phyloP scores from a whole-genome alignment of 2,113 vertebrate species.

The Clarias macrocephalus region DNA sequence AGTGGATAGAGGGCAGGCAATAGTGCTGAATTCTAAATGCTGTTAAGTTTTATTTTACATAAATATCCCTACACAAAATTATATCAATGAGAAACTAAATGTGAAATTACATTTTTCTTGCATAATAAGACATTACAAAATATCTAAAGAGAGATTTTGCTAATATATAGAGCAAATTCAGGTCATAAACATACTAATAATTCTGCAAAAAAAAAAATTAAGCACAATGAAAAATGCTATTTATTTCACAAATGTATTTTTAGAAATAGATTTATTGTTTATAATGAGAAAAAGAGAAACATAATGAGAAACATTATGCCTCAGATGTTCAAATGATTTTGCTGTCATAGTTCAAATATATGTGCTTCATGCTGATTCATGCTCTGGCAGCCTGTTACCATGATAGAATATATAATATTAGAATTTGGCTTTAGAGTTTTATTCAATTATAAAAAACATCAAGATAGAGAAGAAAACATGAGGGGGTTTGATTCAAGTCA shows the following conservation, averaged over 20 bases:
- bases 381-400: background rate
- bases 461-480: background rate
- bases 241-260: background rate
- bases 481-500: too few relatives aligned
- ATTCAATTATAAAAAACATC: background rate
- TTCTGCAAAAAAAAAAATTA: background rate
- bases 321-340: background rate
- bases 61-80: background rate
- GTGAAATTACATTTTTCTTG: background rate
- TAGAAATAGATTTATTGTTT: background rate
- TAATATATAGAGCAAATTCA: background rate
- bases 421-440: background rate
- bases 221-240: background rate
- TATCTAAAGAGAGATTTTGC: background rate
- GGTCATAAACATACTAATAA: background rate
- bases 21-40: background rate
- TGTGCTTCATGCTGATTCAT: conserved; percentile 15
- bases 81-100: background rate
- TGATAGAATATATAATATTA: conserved; percentile 9
- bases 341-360: background rate
- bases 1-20: background rate
- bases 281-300: background rate
- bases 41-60: background rate
- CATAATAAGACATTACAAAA: background rate
- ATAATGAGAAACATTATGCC: background rate